Evolutionary conservation across 2,113 vertebrate genomes (phyloP).

Genomic region (Nerophis lumbriciformis): DNA sequence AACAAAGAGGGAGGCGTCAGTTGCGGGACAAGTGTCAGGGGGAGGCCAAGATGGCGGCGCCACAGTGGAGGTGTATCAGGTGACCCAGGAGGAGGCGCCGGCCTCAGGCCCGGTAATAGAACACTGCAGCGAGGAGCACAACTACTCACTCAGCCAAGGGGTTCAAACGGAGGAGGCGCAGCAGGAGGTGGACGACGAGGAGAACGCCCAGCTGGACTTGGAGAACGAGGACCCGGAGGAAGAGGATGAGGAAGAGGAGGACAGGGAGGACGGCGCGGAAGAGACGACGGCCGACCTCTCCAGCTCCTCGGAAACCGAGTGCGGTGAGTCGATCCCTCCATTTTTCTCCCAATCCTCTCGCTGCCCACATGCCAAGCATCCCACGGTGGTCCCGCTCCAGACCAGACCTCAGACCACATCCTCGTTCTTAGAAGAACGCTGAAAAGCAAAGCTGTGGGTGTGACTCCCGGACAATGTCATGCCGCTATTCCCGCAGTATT

Average conservation of each 20-base stretch:
- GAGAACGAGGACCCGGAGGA: slow-evolving; percentile 28
- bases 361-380: slow-evolving; percentile 29
- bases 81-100: slow-evolving; percentile 38
- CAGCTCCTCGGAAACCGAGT: slow-evolving; percentile 67
- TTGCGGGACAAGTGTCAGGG: slow-evolving; percentile 12
- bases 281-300: slow-evolving; percentile 58
- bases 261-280: slow-evolving; percentile 38
- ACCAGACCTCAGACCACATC: slow-evolving; percentile 35
- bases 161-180: slow-evolving; percentile 19
- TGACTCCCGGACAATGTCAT: slow-evolving; percentile 22
- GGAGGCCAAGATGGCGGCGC: slow-evolving; percentile 19
- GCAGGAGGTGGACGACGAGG: slow-evolving; percentile 34
- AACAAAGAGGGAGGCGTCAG: slow-evolving; percentile 25
- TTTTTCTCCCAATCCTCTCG: not conserved
- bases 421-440: not conserved
- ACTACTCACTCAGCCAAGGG: slow-evolving; percentile 68
- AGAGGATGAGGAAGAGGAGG: slow-evolving; percentile 30
- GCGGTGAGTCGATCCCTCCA: slow-evolving; percentile 55
- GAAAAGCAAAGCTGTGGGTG: slow-evolving; percentile 22
- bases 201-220: slow-evolving; percentile 22
- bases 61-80: slow-evolving; percentile 62
- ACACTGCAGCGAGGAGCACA: slow-evolving; percentile 70
- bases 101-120: slow-evolving; percentile 45
- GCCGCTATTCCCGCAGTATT: not conserved
- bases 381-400: slow-evolving; percentile 24